Conservation (phyloP, 2,888 invertebrate species). For the Hybos culiciformis region DNA sequence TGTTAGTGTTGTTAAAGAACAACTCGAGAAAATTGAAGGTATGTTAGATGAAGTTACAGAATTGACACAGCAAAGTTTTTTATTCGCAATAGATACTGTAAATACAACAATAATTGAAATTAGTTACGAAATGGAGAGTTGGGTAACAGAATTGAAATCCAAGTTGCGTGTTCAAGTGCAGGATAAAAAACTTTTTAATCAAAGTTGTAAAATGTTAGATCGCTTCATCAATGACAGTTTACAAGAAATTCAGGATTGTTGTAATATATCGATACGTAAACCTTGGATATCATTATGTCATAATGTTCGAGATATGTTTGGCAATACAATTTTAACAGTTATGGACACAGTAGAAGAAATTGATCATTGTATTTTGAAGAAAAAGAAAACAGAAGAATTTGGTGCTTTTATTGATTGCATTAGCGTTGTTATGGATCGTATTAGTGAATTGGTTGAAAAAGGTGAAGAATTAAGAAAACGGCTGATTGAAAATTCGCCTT, state of each 20-base stretch:
- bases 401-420: slow-evolving; percentile 20
- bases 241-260: slow-evolving; percentile 21
- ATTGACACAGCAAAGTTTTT: slow-evolving; percentile 18
- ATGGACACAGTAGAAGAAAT: slow-evolving; percentile 21
- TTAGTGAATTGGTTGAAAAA: slow-evolving; percentile 17
- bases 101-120: slow-evolving; percentile 23
- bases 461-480: slow-evolving; percentile 14
- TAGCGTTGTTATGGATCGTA: slow-evolving; percentile 18
- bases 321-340: slow-evolving; percentile 18
- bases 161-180: slow-evolving; percentile 17
- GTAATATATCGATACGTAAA: slow-evolving; percentile 22
- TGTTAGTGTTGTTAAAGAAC: not conserved
- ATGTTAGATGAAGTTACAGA: not conserved
- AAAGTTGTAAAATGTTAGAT: slow-evolving; percentile 21
- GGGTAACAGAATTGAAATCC: slow-evolving; percentile 19
- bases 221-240: slow-evolving; percentile 19
- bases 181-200: slow-evolving; percentile 17
- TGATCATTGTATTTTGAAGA: slow-evolving; percentile 20
- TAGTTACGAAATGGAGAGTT: slow-evolving; percentile 18
- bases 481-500: slow-evolving; percentile 13
- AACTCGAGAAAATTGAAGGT: not conserved
- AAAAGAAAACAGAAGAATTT: slow-evolving; percentile 19
- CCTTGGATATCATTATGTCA: slow-evolving; percentile 22
- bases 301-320: slow-evolving; percentile 18
- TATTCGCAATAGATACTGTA: slow-evolving; percentile 17